Base-by-base conservation (phyloP, 1,140 invertebrate genomes). In the Homarus americanus region DNA sequence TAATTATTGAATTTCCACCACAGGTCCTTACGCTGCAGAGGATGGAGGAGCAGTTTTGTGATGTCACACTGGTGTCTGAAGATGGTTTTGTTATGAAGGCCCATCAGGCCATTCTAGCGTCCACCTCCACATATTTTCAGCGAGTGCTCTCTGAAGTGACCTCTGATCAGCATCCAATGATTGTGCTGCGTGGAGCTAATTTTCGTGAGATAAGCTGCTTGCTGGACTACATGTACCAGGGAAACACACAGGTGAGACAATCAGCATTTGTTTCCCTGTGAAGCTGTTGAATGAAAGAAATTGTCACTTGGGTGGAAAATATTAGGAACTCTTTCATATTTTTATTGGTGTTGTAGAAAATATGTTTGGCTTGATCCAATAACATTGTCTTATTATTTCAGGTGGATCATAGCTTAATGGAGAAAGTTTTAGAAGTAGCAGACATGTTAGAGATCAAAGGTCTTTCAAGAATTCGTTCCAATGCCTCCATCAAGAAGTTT, bases 31-130 rank as follows among this genome's bases (percentile, higher is more conserved):
- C 72, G 78, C 72, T 83, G 1, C 87, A 90, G 53, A 73, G 87
- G 15, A 9, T 75, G 20, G 80, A 90, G 36, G 87, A 90, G 28
- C 80, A 75, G 12, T 82, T 83, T 40, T 90, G 87, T 83, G 87
- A 90, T 76, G 73, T 90, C 15, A 84, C 87, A n/a, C n/a, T 90
- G 49, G 87, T 90, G 0, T 76, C 87, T 10, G 87, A 90, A 32
- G 87, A 90, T 78, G 87, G 87, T 7, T 90, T 58, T 76, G 66
- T 90, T 17, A 90, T 83, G 80, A 82, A 82, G 32, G 87, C 87
- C 15, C 87, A 90, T 69, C 87, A 90, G 72, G 80, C 87, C 10
- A 75, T 90, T 2, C 32, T 90, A 32, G 87, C 80, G 7, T 90
- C 87, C 66, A 82, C 80, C 17, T 90, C 87, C 0, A 34, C 79